Evolutionary conservation across 2,888 invertebrate species (phyloP), one percentile per base, ranked within the genome.

Genomic region (Ormia ochracea): DNA sequence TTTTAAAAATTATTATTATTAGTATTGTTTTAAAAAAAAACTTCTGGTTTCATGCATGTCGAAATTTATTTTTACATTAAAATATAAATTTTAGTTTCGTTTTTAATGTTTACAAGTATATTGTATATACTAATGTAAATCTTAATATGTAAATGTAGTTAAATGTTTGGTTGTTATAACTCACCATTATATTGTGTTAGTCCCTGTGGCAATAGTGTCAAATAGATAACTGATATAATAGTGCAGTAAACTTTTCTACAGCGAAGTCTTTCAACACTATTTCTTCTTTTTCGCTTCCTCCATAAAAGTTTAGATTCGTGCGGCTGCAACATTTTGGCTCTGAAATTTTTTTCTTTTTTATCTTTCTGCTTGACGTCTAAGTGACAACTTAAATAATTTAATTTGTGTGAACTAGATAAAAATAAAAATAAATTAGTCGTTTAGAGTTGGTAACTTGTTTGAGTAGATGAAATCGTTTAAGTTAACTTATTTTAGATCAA

Each of bases 121-220:
- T 28, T 6, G 45, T 45, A 45, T 45, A n/a, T n/a, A n/a, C n/a
- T n/a, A n/a, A n/a, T n/a, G n/a, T n/a, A n/a, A n/a, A n/a, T n/a
- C n/a, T n/a, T n/a, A n/a, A n/a, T n/a, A n/a, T n/a, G 17, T 52
- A n/a, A 12, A 3, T 17, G 17, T 52, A 5, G 14, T 10, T 36
- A 0, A 38, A 0, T 58, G n/a, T 52, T 17, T 28, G 26, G 4
- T 56, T 48, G n/a, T 48, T 43, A 19, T 14, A 26, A 66, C 74
- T 68, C 19, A 75, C 74, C 74, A 41, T 43, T 75, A 9, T 50
- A n/a, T 52, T 66, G 66, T 59, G 74, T 52, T 59, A 26, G 33
- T 59, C 66, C 74, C 1, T 33, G 66, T 50, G 74, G 59, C 31
- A 75, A 50, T 26, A 43, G n/a, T 6, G 23, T 26, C 19, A 66